Conservation (phyloP, 2,888 invertebrate genomes). For the Congeria kusceri region DNA sequence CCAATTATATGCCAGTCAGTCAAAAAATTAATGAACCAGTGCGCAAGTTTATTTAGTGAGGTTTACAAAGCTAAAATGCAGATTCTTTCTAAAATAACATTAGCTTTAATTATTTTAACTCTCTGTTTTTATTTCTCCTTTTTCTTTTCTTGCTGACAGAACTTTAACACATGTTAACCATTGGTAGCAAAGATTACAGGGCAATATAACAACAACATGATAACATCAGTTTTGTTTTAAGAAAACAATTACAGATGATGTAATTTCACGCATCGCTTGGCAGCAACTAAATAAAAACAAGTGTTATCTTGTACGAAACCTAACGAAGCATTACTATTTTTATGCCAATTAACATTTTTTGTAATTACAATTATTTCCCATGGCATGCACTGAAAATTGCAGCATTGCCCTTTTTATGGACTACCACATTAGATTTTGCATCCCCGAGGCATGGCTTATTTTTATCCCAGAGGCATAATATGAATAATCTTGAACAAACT, state of each 20-base stretch:
- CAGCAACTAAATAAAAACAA: conserved; percentile 33
- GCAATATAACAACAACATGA: not conserved
- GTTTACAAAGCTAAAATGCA: not conserved
- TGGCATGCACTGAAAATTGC: not conserved
- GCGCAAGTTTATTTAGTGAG: conserved; percentile 36
- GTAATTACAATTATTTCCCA: conserved; percentile 5
- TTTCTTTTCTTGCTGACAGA: no score
- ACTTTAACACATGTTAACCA: no score
- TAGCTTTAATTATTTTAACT: no score
- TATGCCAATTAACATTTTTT: conserved; percentile 55
- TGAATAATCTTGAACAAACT: no score
- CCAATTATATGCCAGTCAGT: conserved; percentile 43
- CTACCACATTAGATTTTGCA: no score
- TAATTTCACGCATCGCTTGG: conserved; percentile 31
- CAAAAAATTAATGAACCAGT: conserved; percentile 26
- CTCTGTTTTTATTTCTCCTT: no score
- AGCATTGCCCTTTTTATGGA: no score
- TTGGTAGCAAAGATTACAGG: not conserved
- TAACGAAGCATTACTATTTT: conserved; percentile 42
- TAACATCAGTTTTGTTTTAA: conserved; percentile 9
- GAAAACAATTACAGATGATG: conserved; percentile 32
- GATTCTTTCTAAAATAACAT: no score
- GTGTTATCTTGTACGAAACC: conserved; percentile 8
- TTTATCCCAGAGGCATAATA: no score
- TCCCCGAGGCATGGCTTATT: no score